Evolutionary conservation across 2,797 vertebrate species (phyloP), one percentile per base, ranked within the genome.

Genomic region (Todus mexicanus): DNA sequence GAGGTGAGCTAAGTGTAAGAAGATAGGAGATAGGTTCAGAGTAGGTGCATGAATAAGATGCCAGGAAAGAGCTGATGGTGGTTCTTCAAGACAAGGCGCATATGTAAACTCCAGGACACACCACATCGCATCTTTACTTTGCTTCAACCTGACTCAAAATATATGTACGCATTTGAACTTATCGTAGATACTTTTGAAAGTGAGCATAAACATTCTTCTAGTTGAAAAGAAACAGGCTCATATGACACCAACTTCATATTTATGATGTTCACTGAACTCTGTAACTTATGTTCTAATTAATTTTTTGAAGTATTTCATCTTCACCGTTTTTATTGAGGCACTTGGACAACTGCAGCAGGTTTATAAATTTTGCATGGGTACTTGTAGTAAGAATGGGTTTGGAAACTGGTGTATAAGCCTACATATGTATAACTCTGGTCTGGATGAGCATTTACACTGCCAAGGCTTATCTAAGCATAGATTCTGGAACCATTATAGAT

Each of bases 1-100:
- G n/a, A n/a, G n/a, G n/a, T n/a, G n/a, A n/a, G n/a, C n/a, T 38
- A n/a, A 37, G 7, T 12, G 7, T 53, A 48, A 61, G 40, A 87
- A 60, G 33, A 48, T 21, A 14, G 86, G 10, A 0, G 8, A 15
- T n/a, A 78, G 15, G 6, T 69, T 80, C 57, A 81, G 61, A 66
- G 33, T 19, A 76, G 19, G 7, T 59, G 25, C 3, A 53, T 82
- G 13, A 75, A 50, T 38, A 68, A 65, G 21, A 69, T 43, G 9
- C 2, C 20, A 59, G 65, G 16, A 61, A 87, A 63, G 26, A 69
- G 17, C 19, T 51, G 26, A 26, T 35, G 40, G 3, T 29, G 87
- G 0, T 0, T 68, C 12, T 71, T 68, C 35, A 89, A 33, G 53
- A 43, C 6, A 70, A 45, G 5, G 37, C 10, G 33, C 0, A 1